Conservation (phyloP, 2,113 vertebrate species). For the Xenotilapia caudafasciata region DNA sequence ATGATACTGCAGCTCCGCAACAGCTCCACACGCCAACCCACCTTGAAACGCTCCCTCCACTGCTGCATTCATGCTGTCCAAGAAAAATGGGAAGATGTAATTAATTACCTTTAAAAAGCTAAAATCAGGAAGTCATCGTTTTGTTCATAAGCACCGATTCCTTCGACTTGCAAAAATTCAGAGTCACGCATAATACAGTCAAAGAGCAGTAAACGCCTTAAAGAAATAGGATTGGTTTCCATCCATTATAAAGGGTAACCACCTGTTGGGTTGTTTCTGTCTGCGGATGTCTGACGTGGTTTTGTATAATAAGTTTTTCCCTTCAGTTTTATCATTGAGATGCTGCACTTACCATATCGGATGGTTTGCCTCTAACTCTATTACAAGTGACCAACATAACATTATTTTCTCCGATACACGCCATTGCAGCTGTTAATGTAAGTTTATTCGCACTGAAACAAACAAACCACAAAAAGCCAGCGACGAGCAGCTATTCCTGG, state of each 20-base stretch:
- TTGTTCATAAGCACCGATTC: background rate
- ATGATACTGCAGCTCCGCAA: conserved; percentile 88
- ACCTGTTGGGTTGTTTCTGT: background rate
- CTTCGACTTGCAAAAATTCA: background rate
- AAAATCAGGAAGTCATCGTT: background rate
- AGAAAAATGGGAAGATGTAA: background rate
- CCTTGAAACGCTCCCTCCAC: conserved; percentile 75
- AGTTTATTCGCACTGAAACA: background rate
- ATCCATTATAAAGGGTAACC: background rate
- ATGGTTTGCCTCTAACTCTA: background rate
- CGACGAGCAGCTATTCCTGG: background rate
- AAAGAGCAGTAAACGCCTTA: background rate
- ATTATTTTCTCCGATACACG: background rate
- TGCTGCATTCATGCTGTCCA: conserved; percentile 18
- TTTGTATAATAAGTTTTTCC: background rate
- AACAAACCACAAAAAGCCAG: background rate
- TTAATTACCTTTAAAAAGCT: background rate
- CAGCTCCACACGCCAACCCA: conserved; percentile 82
- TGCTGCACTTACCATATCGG: background rate
- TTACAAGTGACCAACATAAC: background rate
- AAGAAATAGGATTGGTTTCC: background rate
- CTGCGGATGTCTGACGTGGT: background rate
- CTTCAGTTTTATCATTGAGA: background rate
- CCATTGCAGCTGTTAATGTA: background rate
- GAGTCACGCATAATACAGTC: too few relatives aligned